Evolutionary conservation across 2,888 invertebrate genomes (phyloP).

Genomic region (Erebia palarica): DNA sequence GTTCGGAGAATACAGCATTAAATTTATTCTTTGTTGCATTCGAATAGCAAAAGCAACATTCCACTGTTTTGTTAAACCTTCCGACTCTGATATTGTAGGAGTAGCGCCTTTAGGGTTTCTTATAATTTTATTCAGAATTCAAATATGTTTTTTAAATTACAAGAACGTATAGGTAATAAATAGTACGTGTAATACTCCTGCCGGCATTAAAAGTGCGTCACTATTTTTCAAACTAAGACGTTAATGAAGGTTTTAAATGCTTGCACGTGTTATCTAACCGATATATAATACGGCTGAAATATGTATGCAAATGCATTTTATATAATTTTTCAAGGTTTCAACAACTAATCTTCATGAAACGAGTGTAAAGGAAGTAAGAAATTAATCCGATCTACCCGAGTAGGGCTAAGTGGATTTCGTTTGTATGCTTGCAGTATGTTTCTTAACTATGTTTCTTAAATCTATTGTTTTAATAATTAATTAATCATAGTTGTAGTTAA

Average conservation of each 20-base stretch:
- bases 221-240: neutral
- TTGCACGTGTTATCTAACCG: neutral
- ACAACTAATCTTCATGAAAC: neutral
- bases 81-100: constrained; percentile 17
- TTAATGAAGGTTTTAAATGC: constrained; percentile 3
- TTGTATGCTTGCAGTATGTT: too few species aligned
- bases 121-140: constrained; percentile 15
- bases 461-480: neutral
- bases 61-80: constrained; percentile 33
- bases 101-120: neutral
- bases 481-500: neutral
- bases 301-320: neutral
- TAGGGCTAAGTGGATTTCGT: too few species aligned
- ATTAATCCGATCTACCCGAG: too few species aligned
- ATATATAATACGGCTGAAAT: neutral
- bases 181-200: constrained; percentile 4
- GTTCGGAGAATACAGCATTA: constrained; percentile 29
- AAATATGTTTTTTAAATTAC: neutral
- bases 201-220: constrained; percentile 5
- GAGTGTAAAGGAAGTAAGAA: too few species aligned
- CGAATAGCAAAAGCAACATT: constrained; percentile 35
- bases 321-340: neutral
- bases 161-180: too few species aligned
- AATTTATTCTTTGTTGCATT: constrained; percentile 37
- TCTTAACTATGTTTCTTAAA: too few species aligned